Base-by-base conservation (phyloP, 2,113 vertebrate genomes). In the Bos indicus region DNA sequence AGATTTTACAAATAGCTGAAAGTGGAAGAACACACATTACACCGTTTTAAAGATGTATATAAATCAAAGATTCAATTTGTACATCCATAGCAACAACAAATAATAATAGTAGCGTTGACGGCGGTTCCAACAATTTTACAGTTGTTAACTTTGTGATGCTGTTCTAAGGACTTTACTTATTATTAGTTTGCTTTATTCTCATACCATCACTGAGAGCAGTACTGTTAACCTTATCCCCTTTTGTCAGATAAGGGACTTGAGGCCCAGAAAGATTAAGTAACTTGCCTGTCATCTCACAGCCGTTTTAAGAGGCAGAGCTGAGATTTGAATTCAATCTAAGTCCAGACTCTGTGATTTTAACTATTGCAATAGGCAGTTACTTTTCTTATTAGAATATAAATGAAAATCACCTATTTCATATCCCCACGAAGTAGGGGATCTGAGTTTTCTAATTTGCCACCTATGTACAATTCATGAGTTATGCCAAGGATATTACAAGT, bases 1-100 rank as follows among this genome's bases (percentile, higher is more conserved):
- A 99, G 96, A 99, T 99, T 98, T 99, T 99, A 98, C 99, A 99
- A 96, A 99, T 99, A 0, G 99, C 99, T 99, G 97, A 81, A 98
- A 98, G 95, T 97, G 1, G 94, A 84, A 91, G 96, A 88, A 97
- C 96, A 54, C 8, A 97, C 7, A 97, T 95, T 78, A 95, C 10
- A 88, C 4, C 56, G 93, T 59, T 92, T 97, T 94, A 95, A 84
- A 56, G 54, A 94, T 62, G 25, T 43, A 90, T 28, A 94, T 86
- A 83, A 71, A 98, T 87, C 77, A 91, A 81, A 17, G 26, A 88
- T 52, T 81, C 26, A 91, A 56, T 83, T 85, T 89, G 26, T 48
- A 96, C 23, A 91, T 83, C 52, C 48, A 77, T 30, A 82, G 81
- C 48, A 94, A 95, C 33, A 57, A 56, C 9, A 51, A 94, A 9